Evolutionary conservation across 2,113 vertebrate species (phyloP).

Genomic region (Thunnus maccoyii): DNA sequence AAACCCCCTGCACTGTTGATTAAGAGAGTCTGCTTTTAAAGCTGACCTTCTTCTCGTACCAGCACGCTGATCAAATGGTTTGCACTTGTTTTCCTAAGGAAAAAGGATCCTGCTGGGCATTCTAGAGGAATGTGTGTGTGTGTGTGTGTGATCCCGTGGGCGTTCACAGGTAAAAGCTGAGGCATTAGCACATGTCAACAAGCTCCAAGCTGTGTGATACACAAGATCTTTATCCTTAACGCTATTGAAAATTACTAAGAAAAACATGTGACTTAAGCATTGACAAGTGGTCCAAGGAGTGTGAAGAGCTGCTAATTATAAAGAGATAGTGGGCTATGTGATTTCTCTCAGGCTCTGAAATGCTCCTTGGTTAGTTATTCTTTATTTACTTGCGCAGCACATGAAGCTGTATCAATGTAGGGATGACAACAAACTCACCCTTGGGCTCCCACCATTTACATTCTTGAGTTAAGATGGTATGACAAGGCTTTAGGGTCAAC

Average conservation of each 20-base stretch:
- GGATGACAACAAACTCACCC: not conserved
- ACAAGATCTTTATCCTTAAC: constrained; percentile 34
- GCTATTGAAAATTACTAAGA: constrained; percentile 6
- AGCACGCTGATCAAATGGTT: constrained; percentile 47
- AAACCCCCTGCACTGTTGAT: constrained; percentile 33
- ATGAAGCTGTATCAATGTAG: not conserved
- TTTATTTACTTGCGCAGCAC: not conserved
- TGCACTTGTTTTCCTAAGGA: constrained; percentile 52
- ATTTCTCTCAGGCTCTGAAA: not conserved
- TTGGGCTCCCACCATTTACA: not conserved
- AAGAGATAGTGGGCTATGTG: not conserved
- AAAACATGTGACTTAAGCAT: constrained; percentile 6
- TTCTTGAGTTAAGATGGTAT: not conserved
- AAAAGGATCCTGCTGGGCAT: constrained; percentile 23
- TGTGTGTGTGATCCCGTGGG: constrained; percentile 5
- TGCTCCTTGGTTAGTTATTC: no score
- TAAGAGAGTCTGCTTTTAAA: constrained; percentile 49
- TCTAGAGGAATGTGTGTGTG: constrained; percentile 9
- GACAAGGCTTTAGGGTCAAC: constrained; percentile 12
- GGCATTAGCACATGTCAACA: constrained; percentile 31
- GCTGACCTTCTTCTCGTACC: constrained; percentile 46
- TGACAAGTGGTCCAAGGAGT: constrained; percentile 2
- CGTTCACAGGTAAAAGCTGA: constrained; percentile 40
- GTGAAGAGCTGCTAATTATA: constrained; percentile 36
- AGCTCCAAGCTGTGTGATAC: constrained; percentile 7